These are phyloP conservation scores for Holocentrus rufus DNA, from an alignment of 2,797 vertebrate genomes.

Conservation along the genomic window DNA sequence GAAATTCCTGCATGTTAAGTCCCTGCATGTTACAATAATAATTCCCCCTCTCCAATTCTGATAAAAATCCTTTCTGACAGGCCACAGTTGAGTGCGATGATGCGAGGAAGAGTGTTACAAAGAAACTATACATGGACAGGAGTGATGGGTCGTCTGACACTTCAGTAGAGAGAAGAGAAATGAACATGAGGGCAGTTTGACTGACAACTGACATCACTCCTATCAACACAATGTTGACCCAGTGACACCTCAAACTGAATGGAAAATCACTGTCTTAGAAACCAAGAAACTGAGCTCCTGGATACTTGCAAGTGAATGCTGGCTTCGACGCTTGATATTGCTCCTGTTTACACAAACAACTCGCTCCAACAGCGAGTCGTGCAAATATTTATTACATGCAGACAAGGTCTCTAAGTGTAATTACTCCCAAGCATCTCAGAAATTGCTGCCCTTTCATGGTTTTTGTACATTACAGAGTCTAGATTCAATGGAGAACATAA, in stretches of 20 bases:
- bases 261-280: conserved; percentile 7
- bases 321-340: conserved; percentile 1
- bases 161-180: conserved; percentile 36
- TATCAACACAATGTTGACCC: conserved; percentile 37
- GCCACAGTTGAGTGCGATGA: conserved; percentile 7
- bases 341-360: conserved; percentile 8
- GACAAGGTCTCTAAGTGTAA: conserved; percentile 6
- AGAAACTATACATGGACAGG: conserved; percentile 31
- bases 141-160: conserved; percentile 20
- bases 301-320: conserved; percentile 5
- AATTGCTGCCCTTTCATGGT: too few relatives aligned
- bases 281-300: conserved; percentile 13
- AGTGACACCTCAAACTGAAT: conserved; percentile 42
- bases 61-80: conserved; percentile 7
- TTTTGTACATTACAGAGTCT: too few relatives aligned
- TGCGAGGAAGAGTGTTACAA: conserved; percentile 27
- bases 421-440: too few relatives aligned
- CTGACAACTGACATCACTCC: conserved; percentile 26
- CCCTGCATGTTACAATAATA: conserved; percentile 8
- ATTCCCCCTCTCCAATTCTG: background rate
- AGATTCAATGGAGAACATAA: too few relatives aligned
- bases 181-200: conserved; percentile 11
- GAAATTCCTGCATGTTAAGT: conserved; percentile 3
- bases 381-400: conserved; percentile 4
- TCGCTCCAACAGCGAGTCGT: background rate